Conservation (phyloP, 2,888 invertebrate species). For the Limnephilus marmoratus region DNA sequence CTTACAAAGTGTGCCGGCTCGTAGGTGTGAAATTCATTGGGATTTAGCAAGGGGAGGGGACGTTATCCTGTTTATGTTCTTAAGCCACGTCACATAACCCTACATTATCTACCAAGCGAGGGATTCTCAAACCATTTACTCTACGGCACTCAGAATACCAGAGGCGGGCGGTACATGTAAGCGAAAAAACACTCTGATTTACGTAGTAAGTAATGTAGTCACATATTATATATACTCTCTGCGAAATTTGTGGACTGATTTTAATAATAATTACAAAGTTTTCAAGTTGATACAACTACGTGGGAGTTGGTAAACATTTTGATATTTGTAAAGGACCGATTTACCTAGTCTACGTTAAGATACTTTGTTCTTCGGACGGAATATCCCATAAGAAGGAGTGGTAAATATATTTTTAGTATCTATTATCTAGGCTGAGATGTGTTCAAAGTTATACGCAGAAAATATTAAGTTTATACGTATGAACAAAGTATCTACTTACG, state of each 20-base stretch:
- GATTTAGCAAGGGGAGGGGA: slow-evolving; percentile 12
- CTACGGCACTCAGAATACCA: neutral
- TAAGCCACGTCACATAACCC: slow-evolving; percentile 40
- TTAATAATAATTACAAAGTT: too few species aligned
- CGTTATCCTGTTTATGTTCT: slow-evolving; percentile 30
- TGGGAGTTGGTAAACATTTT: too few species aligned
- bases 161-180: neutral
- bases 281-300: too few species aligned
- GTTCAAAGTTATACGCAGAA: neutral
- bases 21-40: slow-evolving; percentile 37
- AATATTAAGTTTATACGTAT: neutral
- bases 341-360: neutral
- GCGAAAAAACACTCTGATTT: neutral
- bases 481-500: too few species aligned
- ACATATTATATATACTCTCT: too few species aligned
- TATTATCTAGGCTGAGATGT: neutral
- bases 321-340: too few species aligned
- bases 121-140: slow-evolving; percentile 37
- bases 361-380: neutral
- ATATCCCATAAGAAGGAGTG: neutral
- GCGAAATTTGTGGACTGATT: too few species aligned
- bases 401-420: neutral
- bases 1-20: neutral
- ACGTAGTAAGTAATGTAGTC: too few species aligned
- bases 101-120: neutral